phyloP scores from a whole-genome alignment of 2,797 vertebrate genomes.

The Podargus strigoides region DNA sequence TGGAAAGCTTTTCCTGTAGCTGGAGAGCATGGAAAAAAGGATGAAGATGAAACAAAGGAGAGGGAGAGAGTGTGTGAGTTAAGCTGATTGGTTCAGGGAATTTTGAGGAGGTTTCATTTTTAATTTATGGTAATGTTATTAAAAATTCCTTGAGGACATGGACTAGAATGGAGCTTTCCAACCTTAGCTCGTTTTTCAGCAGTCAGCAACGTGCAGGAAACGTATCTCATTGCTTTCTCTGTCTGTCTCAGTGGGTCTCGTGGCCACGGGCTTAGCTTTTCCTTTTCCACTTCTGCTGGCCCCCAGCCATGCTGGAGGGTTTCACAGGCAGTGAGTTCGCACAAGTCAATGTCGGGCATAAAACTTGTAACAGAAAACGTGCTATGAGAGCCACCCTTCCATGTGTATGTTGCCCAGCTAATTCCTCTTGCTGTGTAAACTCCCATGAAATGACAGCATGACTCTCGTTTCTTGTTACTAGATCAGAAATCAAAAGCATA shows the following conservation, averaged over 20 bases:
- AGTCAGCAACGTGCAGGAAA: background rate
- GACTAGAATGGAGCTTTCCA: background rate
- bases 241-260: background rate
- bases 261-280: background rate
- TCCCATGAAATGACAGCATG: background rate
- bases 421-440: background rate
- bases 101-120: background rate
- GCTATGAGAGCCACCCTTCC: background rate
- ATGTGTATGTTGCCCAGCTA: background rate
- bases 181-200: background rate
- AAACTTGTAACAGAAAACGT: background rate
- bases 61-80: background rate
- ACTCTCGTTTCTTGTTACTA: background rate
- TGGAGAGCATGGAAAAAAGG: background rate
- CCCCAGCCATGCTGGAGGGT: background rate
- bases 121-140: background rate
- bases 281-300: background rate
- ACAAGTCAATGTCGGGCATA: background rate
- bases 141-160: background rate
- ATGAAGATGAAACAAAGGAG: background rate
- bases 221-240: background rate
- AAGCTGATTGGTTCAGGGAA: background rate
- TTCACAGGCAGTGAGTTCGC: background rate
- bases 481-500: conserved; percentile 49
- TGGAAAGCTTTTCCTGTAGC: background rate